Conservation (phyloP, 2,113 vertebrate genomes). For the Anseranas semipalmata region DNA sequence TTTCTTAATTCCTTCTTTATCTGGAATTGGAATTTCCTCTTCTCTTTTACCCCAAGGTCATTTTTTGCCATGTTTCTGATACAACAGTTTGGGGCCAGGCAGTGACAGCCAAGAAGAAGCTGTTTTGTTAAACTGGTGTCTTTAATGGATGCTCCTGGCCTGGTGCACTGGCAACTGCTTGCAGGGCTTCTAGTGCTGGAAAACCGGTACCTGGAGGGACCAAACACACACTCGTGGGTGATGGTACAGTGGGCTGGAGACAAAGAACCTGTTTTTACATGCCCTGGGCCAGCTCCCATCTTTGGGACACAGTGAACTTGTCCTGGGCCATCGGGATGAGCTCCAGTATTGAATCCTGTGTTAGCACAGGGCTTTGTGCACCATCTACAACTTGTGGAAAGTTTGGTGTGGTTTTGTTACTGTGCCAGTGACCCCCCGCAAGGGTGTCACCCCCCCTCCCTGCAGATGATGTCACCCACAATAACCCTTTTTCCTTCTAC, state of each 20-base stretch:
- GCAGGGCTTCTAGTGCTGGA: neutral
- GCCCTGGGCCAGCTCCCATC: no score
- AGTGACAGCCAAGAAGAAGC: neutral
- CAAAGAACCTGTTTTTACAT: neutral
- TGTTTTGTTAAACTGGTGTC: neutral
- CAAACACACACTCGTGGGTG: neutral
- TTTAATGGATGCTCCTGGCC: no score
- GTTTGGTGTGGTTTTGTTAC: neutral
- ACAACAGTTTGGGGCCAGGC: neutral
- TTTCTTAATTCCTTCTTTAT: neutral
- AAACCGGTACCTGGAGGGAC: accelerated
- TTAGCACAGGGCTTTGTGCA: neutral
- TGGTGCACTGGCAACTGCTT: neutral
- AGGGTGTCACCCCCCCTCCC: no score
- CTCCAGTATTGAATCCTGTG: neutral
- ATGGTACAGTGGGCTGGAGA: neutral
- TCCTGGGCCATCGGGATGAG: neutral
- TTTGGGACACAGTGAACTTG: neutral
- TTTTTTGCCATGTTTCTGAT: neutral
- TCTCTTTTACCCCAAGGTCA: neutral
- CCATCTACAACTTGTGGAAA: neutral
- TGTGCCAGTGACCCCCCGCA: neutral
- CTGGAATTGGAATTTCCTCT: neutral
- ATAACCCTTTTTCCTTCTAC: neutral
- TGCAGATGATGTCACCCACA: neutral